A percentile compares a stretch with the other conserved stretches of the same genome.
Evolutionary conservation across 2,113 vertebrate genomes (phyloP).

Genomic region (Hippocampus guttulatus): DNA sequence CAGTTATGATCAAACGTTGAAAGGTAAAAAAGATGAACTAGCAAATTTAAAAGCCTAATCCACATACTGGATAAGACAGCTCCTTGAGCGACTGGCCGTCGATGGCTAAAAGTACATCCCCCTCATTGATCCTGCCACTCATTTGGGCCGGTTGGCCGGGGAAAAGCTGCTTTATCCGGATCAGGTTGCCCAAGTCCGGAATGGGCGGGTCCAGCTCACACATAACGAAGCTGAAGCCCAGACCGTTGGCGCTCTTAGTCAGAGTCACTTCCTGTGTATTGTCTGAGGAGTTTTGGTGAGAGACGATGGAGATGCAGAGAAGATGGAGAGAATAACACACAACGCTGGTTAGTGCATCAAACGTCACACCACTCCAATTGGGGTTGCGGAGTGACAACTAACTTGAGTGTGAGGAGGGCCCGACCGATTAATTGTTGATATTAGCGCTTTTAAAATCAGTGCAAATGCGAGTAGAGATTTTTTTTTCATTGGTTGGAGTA

Average conservation of each 20-base stretch:
- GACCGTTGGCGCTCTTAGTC: slow-evolving; percentile 75
- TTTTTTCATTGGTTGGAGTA: background rate
- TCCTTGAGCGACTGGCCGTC: slow-evolving; percentile 78
- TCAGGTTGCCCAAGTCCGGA: slow-evolving; percentile 59
- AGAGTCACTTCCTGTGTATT: slow-evolving; percentile 80
- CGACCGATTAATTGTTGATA: too few species aligned
- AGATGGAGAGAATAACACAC: background rate
- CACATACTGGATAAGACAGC: slow-evolving; percentile 77
- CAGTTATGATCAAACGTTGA: too few species aligned
- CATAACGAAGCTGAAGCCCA: slow-evolving; percentile 87
- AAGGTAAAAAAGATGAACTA: background rate
- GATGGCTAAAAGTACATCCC: slow-evolving; percentile 83
- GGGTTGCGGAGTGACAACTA: background rate
- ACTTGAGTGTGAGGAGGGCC: background rate
- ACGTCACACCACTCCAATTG: background rate
- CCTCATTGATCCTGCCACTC: slow-evolving; percentile 75
- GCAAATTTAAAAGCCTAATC: background rate
- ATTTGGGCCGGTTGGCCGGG: slow-evolving; percentile 83
- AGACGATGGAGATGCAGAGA: background rate
- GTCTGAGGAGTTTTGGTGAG: slow-evolving; percentile 56
- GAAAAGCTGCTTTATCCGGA: slow-evolving; percentile 83
- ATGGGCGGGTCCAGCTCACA: slow-evolving; percentile 65
- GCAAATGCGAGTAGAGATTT: too few species aligned
- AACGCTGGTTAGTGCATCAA: background rate
- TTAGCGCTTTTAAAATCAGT: too few species aligned